phyloP scores from a whole-genome alignment of 2,888 invertebrate species.

The Teleiodes luculella region DNA sequence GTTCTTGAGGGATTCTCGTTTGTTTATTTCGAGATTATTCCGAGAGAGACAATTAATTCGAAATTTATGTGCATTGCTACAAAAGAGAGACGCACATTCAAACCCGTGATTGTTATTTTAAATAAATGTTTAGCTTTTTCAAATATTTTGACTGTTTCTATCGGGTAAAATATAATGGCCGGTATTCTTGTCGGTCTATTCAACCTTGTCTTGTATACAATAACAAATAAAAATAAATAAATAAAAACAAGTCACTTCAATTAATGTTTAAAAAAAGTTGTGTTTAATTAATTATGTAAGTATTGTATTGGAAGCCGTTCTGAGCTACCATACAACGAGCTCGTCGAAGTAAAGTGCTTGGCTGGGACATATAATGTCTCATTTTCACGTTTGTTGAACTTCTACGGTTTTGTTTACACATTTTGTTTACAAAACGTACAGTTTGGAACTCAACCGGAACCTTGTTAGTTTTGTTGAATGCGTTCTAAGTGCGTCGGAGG shows the following conservation, averaged over 20 bases:
- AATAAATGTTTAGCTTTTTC: conserved; percentile 5
- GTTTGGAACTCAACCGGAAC: too few species aligned
- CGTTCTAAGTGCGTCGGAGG: too few species aligned
- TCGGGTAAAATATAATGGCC: background rate
- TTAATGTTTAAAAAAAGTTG: too few species aligned
- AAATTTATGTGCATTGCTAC: conserved; percentile 36
- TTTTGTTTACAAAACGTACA: background rate
- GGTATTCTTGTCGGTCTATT: too few species aligned
- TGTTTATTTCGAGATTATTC: conserved; percentile 22
- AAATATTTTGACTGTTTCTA: background rate
- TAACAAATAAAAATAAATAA: too few species aligned
- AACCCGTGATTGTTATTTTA: background rate
- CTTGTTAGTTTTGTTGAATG: too few species aligned
- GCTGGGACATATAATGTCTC: background rate
- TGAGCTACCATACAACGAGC: background rate
- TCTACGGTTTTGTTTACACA: background rate
- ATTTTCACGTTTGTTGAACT: too few species aligned
- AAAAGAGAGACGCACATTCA: conserved; percentile 26
- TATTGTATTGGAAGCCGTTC: background rate
- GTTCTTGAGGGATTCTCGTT: conserved; percentile 21
- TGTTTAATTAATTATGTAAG: too few species aligned
- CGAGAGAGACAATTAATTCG: conserved; percentile 26
- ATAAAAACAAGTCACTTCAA: too few species aligned
- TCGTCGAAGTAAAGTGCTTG: background rate
- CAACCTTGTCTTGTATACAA: too few species aligned